Percentiles rank a stretch among this genome's conserved stretches.
These are phyloP conservation scores for Pangasius macronema DNA, from an alignment of 2,797 vertebrate species.

Conservation along the genomic window DNA sequence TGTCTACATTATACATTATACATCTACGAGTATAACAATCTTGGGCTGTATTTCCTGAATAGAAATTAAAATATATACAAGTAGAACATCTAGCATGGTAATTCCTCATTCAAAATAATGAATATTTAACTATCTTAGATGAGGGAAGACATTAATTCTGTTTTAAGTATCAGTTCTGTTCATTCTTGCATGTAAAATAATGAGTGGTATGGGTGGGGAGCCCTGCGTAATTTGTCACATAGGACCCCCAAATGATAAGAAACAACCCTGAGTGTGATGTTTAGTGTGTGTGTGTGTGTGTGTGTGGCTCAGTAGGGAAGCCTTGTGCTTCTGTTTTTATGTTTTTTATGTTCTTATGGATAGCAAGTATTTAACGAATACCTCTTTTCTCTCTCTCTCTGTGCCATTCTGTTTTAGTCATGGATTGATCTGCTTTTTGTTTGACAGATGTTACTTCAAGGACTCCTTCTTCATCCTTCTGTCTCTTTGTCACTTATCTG, in stretches of 20 bases:
- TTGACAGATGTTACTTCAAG: conserved; percentile 1
- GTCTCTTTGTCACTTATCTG: neutral
- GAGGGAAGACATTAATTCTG: neutral
- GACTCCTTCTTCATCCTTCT: neutral
- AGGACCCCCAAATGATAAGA: neutral
- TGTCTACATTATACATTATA: neutral
- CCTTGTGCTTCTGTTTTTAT: neutral
- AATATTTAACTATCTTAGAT: neutral
- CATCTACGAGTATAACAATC: too few species aligned
- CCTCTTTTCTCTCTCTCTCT: neutral
- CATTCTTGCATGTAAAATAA: neutral
- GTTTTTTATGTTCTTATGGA: neutral
- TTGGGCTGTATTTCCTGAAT: neutral
- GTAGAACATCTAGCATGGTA: neutral
- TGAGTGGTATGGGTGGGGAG: neutral
- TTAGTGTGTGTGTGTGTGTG: neutral
- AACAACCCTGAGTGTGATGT: neutral
- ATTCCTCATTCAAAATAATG: neutral
- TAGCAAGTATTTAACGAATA: neutral
- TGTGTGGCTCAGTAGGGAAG: neutral
- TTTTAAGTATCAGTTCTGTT: neutral
- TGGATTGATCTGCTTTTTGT: conserved; percentile 31
- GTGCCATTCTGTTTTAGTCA: conserved; percentile 35
- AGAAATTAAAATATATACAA: neutral
- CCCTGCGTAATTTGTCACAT: neutral